Evolutionary conservation across 64 coral and sea anemone species (phyloP), one percentile per base, ranked within the genome.

Genomic region (Catalaphyllia jardinei): DNA sequence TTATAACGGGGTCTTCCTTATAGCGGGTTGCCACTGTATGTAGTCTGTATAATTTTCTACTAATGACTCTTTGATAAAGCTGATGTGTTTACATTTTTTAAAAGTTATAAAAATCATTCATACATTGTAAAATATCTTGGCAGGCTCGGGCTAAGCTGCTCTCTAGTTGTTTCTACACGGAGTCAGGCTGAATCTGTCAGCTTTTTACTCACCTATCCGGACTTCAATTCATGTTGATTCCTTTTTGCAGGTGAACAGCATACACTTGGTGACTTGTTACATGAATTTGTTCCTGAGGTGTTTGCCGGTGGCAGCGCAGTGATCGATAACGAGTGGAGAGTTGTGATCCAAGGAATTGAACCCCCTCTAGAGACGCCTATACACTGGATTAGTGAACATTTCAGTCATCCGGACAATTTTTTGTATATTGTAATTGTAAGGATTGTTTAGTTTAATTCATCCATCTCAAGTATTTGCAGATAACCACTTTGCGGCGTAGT

Each of bases 321-420:
- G 73, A 42, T 96, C 24, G 94, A 95, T 86, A 95, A 42, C 84
- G 81, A 95, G 29, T 93, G 88, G 91, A 54, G 90, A 42, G 86
- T 99, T 35, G 91, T 99, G 3, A 93, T 99, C 74, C 97, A 99
- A 51, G 97, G 97, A 62, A 90, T 99, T 35, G 90, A 99, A 46
- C 97, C 97, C 0, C 97, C 97, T 0, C 75, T 95, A 11, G 97
- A 99, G 88, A 95, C 97, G 67, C 97, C 97, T 35, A 83, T 92
- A 30, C 97, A 99, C 52, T 99, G 97, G 97, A 69, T 99, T 2
- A 99, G 97, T 72, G 97, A 99, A 91, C 97, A 99, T 91, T 89
- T 99, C 24, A 99, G 97, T 35, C 89, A 99, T 57, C 97, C 97
- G n/a, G 97, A 99, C 75, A 99, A 99, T 64, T 99, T 99, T 42